Conservation (phyloP, 2,113 vertebrate genomes). For the Dissostichus mawsoni region DNA sequence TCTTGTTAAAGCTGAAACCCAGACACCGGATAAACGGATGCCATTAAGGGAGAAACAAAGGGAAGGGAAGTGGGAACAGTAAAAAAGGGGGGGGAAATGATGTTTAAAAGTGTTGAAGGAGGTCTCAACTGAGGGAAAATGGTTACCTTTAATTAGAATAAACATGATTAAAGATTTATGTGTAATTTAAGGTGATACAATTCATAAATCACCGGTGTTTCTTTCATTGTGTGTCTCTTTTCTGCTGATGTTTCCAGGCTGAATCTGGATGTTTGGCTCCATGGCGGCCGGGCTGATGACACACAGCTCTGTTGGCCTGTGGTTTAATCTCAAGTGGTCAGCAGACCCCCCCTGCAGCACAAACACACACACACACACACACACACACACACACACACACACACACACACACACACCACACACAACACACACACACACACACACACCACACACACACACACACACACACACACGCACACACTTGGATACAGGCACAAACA, state of each 20-base stretch:
- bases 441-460: too few species aligned
- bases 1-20: too few species aligned
- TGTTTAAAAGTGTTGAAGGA: neutral
- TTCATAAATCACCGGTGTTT: neutral
- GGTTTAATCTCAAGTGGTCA: slow-evolving; percentile 77
- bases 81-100: neutral
- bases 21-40: too few species aligned
- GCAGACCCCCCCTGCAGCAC: slow-evolving; percentile 42
- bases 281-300: slow-evolving; percentile 65
- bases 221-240: slow-evolving; percentile 47
- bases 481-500: neutral
- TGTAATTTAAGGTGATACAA: neutral
- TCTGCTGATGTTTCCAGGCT: slow-evolving; percentile 33
- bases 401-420: too few species aligned
- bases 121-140: neutral
- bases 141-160: neutral
- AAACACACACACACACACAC: slow-evolving; percentile 25
- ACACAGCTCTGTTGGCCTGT: slow-evolving; percentile 79
- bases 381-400: slow-evolving; percentile 36
- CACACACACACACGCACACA: slow-evolving; percentile 22
- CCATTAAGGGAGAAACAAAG: neutral
- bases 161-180: neutral
- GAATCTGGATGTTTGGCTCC: slow-evolving; percentile 50
- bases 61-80: neutral
- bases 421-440: too few species aligned